Evolutionary conservation across 2,113 vertebrate species (phyloP).

Genomic region (Pangasianodon gigas): DNA sequence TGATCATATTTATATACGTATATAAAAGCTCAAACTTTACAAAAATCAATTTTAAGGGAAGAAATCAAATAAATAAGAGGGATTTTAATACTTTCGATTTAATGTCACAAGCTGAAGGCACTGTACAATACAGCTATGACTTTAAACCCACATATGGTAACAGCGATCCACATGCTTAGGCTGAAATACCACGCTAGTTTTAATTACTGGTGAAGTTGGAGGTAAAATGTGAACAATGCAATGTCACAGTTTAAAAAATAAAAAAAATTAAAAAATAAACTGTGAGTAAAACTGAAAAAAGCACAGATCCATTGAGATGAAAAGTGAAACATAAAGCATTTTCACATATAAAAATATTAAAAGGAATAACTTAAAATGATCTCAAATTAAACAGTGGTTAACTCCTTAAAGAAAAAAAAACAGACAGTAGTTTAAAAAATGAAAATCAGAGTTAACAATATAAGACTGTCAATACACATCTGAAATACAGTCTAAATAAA

Average conservation of each 20-base stretch:
- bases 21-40: background rate
- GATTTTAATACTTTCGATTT: conserved; percentile 29
- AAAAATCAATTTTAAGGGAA: background rate
- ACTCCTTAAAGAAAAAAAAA: background rate
- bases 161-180: background rate
- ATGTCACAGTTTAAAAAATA: background rate
- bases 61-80: background rate
- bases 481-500: background rate
- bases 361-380: conserved; percentile 24
- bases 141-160: conserved; percentile 12
- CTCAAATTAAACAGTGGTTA: conserved; percentile 22
- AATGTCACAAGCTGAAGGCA: conserved; percentile 28
- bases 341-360: conserved; percentile 20
- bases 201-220: background rate
- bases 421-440: background rate
- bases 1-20: background rate
- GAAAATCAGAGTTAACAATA: background rate
- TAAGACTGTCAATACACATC: background rate
- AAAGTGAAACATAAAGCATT: background rate
- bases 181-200: background rate
- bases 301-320: background rate
- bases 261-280: background rate
- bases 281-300: background rate
- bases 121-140: background rate
- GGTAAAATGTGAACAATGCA: conserved; percentile 5